Evolutionary conservation across 2,888 invertebrate species (phyloP).

Genomic region (Cephalotes varians): DNA sequence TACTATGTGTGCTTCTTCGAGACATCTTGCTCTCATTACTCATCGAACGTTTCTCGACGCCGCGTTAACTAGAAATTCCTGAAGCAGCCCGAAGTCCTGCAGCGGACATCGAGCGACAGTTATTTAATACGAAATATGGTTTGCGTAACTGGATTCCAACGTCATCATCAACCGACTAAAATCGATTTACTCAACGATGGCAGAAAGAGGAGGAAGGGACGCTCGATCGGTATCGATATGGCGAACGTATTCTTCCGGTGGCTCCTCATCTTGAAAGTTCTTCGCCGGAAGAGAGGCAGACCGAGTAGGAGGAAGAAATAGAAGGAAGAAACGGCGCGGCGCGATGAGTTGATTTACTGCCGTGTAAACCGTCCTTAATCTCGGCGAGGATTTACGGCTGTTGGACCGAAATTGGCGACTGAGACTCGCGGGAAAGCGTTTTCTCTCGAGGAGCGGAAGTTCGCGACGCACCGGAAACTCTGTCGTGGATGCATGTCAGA

Average conservation of each 20-base stretch:
- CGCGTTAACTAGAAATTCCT: slow-evolving; percentile 38
- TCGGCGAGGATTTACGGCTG: slow-evolving; percentile 77
- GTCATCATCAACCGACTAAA: slow-evolving; percentile 81
- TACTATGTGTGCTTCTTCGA: not conserved
- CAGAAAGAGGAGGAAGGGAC: slow-evolving; percentile 26
- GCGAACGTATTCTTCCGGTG: slow-evolving; percentile 35
- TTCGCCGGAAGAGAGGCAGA: slow-evolving; percentile 8
- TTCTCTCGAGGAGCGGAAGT: slow-evolving; percentile 19
- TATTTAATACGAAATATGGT: slow-evolving; percentile 83
- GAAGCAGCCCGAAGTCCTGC: slow-evolving; percentile 28
- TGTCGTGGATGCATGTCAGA: slow-evolving; percentile 7
- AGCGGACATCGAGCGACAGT: slow-evolving; percentile 72
- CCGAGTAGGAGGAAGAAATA: slow-evolving; percentile 17
- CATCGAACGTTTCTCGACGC: slow-evolving; percentile 1
- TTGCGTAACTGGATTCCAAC: slow-evolving; percentile 83
- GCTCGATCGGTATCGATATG: slow-evolving; percentile 48
- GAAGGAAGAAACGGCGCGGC: slow-evolving; percentile 49
- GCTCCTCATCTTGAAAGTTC: slow-evolving; percentile 34
- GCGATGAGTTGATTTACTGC: slow-evolving; percentile 78
- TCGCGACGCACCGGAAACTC: not conserved
- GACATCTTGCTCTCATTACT: not conserved
- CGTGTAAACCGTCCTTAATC: slow-evolving; percentile 79
- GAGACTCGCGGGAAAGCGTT: slow-evolving; percentile 29
- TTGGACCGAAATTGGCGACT: slow-evolving; percentile 73
- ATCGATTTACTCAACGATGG: slow-evolving; percentile 74